Conservation (phyloP, 2,113 vertebrate species). For the Megaceryle maxima region DNA sequence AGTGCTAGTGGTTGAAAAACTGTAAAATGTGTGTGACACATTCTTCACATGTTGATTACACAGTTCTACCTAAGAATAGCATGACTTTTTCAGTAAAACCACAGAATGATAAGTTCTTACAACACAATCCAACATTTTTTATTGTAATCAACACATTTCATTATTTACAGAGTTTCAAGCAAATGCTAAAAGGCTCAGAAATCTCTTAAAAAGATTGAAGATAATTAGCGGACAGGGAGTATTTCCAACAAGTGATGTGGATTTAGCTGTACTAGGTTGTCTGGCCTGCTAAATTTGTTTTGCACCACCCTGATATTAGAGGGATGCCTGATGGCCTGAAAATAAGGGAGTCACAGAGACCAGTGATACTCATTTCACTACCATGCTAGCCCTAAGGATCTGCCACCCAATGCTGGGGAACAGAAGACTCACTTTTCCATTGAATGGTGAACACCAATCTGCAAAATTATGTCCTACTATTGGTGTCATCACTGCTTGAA, state of each 20-base stretch:
- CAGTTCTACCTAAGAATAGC: constrained; percentile 10
- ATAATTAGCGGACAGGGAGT: not conserved
- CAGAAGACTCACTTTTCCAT: not conserved
- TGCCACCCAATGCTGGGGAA: not conserved
- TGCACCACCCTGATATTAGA: not conserved
- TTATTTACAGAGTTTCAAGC: constrained; percentile 30
- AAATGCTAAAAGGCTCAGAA: not conserved
- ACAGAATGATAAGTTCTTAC: constrained; percentile 33
- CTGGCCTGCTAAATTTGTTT: not conserved
- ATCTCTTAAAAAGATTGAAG: not conserved
- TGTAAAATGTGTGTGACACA: not conserved
- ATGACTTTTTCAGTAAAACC: constrained; percentile 26
- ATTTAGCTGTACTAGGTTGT: not conserved
- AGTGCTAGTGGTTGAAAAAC: not conserved
- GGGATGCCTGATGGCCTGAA: not conserved
- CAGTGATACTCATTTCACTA: not conserved
- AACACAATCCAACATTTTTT: not conserved
- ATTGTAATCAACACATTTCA: constrained; percentile 40
- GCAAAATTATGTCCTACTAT: not conserved
- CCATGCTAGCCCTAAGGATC: not conserved
- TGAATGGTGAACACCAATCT: not conserved
- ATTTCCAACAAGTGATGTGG: not conserved
- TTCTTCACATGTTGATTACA: not conserved
- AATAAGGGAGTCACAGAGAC: not conserved
- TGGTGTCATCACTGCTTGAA: not conserved